Evolutionary conservation across 2,797 vertebrate genomes (phyloP), one percentile per base, ranked within the genome.

Genomic region (Mormyrus hasselquistii): DNA sequence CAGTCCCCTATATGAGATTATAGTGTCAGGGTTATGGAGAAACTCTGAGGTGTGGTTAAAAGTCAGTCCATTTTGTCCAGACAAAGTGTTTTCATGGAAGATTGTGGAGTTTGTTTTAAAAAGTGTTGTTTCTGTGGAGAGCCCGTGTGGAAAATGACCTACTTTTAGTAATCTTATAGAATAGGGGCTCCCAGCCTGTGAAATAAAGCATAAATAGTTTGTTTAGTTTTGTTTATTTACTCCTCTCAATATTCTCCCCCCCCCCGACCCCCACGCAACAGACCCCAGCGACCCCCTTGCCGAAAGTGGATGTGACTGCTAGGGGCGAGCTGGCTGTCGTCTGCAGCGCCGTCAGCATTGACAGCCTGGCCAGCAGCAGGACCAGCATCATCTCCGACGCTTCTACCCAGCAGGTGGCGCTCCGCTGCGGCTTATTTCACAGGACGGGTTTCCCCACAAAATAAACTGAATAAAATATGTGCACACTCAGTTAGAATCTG

Each of bases 301-400:
- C 92, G 0, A 96, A 95, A 0, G 94, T 94, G 34, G 93, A 93
- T 65, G 0, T 91, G 0, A 0, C 0, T 69, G 92, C 88, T 9
- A 96, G 92, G 3, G 93, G 90, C 9, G 93, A 94, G 86, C 92
- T 93, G 19, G 65, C 95, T 9, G 55, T 93, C 0, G 2, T 94
- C 89, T 94, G 93, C 53, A 87, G 50, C 90, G 89, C 95, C 91
- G 92, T 84, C 92, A 93, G 90, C 82, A 84, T n/a, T 10, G 69
- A 38, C 25, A 65, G 19, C 57, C 19, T 94, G 52, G n/a, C 62
- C 55, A 44, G 89, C 0, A 94, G 95, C 87, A 94, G 88, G 86
- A 92, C 86, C 90, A 92, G 41, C 91, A 89, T 89, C 0, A 88
- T 25, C 25, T 87, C 88, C 0, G 94, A 94, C 0, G 10, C 82